Evolutionary conservation across 2,888 invertebrate species (phyloP).

Genomic region (Cyaniris semiargus): DNA sequence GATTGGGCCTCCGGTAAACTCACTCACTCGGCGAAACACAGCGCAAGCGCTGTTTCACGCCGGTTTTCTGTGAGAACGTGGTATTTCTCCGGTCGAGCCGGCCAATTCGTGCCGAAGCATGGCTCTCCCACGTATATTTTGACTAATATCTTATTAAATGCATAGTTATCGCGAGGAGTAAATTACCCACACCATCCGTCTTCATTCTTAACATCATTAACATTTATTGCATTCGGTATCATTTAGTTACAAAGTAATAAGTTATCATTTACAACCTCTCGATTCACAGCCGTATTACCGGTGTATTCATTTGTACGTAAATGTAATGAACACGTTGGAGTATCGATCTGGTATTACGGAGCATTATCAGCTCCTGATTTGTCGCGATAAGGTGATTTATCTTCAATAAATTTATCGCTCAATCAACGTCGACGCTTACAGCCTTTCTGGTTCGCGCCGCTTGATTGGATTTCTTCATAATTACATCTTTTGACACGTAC

Average conservation of each 20-base stretch:
- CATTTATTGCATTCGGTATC: not conserved
- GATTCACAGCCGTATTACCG: not conserved
- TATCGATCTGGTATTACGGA: conserved; percentile 46
- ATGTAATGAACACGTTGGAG: conserved; percentile 41
- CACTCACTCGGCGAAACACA: no score
- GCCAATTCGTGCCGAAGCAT: no score
- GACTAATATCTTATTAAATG: not conserved
- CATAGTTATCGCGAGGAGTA: not conserved
- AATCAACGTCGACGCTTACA: conserved; percentile 58
- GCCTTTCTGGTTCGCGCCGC: conserved; percentile 46
- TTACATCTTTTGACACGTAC: conserved; percentile 80
- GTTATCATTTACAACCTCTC: conserved; percentile 22
- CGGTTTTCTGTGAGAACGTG: no score
- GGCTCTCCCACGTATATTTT: no score
- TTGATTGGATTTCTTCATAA: conserved; percentile 80
- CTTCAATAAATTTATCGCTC: conserved; percentile 75
- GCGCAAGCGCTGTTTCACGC: no score
- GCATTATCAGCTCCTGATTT: conserved; percentile 69
- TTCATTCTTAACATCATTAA: not conserved
- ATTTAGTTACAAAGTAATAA: not conserved
- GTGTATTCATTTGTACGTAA: conserved; percentile 37
- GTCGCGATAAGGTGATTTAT: conserved; percentile 74
- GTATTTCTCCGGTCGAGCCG: no score
- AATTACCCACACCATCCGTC: not conserved
- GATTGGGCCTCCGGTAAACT: no score